Percentiles rank a stretch among this genome's conserved stretches.
These are phyloP conservation scores for Liasis olivaceus DNA, from an alignment of 2,797 vertebrate species.

Conservation along the genomic window DNA sequence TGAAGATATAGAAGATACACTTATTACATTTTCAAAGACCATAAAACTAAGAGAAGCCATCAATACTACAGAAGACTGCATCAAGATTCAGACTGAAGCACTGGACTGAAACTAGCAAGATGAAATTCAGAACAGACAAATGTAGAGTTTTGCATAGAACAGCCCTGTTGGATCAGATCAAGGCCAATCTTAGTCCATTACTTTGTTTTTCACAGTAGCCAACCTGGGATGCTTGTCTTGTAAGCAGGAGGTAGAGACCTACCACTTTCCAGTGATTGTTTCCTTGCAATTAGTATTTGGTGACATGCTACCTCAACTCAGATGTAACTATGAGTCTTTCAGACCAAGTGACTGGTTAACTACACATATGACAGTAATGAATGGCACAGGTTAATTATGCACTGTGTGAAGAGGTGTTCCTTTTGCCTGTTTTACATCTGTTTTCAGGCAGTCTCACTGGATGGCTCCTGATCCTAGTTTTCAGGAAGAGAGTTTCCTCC, in stretches of 20 bases:
- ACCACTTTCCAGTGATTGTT: not conserved
- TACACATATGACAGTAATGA: not conserved
- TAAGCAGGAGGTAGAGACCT: not conserved
- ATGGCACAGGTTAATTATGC: not conserved
- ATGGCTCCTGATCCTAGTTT: not conserved
- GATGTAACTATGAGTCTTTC: not conserved
- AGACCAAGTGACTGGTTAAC: not conserved
- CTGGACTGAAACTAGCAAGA: not conserved
- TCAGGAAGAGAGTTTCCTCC: not conserved
- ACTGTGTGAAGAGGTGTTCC: not conserved
- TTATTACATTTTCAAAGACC: not conserved
- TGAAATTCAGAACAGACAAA: not conserved
- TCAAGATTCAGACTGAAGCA: not conserved
- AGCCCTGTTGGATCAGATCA: not conserved
- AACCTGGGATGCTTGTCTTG: not conserved
- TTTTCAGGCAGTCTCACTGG: not conserved
- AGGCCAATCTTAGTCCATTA: not conserved
- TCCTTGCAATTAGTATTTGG: not conserved
- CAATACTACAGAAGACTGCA: not conserved
- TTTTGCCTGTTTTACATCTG: not conserved
- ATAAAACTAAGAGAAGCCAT: not conserved
- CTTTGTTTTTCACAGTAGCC: not conserved
- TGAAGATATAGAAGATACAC: not conserved
- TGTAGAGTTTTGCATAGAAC: not conserved
- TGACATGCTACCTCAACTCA: not conserved